Evolutionary conservation across 2,888 invertebrate species (phyloP), one percentile per base, ranked within the genome.

Genomic region (Cantharis nigra): DNA sequence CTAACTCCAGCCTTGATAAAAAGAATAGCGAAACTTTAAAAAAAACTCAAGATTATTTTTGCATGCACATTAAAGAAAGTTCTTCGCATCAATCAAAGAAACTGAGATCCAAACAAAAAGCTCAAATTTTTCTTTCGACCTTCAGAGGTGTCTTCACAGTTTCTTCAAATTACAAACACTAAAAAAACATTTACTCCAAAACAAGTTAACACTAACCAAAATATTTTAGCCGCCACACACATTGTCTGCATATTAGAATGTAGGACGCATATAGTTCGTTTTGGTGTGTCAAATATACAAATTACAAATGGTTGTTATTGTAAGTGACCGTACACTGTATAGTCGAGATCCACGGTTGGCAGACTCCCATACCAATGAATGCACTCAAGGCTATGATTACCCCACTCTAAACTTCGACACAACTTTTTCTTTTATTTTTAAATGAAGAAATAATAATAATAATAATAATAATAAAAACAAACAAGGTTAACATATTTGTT

Each of bases 211-310:
- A 77, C 72, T 85, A 84, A 85, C 85, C 63, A 84, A 71, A 84
- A 84, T 84, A 49, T 49, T 49, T 49, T 49, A 90, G 91, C 91
- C 91, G 90, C 91, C 91, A 91, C 90, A 91, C 91, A 91, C 91
- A 91, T 91, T 91, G 91, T 91, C 91, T 91, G 91, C 91, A 90
- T 90, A 88, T 87, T 81, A 82, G 82, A 83, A 73, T 72, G 73
- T 80, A 84, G 83, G 83, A 83, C 82, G 82, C 80, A 80, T 76
- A 80, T 76, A 80, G 75, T 49, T 49, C 49, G 79, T 79, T 78
- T 77, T 20, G 20, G 80, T 78, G 79, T 78, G 80, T 79, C 77
- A 79, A 81, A 78, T 77, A 75, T 76, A 76, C 26, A 79, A 77
- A 78, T 79, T 78, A 79, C 78, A 80, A 79, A 81, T 82, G 81